Base-by-base conservation (phyloP, 2,113 vertebrate species). In the Carollia perspicillata region DNA sequence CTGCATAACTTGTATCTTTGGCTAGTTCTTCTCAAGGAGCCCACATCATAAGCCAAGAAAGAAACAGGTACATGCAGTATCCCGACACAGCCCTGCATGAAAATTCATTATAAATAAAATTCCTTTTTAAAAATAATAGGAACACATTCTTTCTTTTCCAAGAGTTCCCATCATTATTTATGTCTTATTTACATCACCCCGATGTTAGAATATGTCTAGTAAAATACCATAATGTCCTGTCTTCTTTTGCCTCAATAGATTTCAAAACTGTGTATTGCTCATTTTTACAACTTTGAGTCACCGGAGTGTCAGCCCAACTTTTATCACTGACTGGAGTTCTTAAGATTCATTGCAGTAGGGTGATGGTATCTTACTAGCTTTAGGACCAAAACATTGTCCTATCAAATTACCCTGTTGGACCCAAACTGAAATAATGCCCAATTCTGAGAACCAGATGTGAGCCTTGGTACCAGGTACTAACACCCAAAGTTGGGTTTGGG, bases 91-190 rank as follows among this genome's bases (percentile, higher is more conserved):
- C 22, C 40, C 26, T 37, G 88, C 18, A 68, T 18, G 16, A 66
- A 84, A 89, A 60, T 55, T 85, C 8, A 80, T 40, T 63, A 55
- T 40, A 66, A 42, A 58, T 51, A 53, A 68, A 74, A 89, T 83
- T 90, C 17, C 90, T 85, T 66, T 65, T 33, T n/a, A 74, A 80
- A 80, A 90, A n/a, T 33, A 86, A 93, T n/a, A 60, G 80, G 63
- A 72, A 17, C 22, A 81, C 17, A 75, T 44, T 42, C 74, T 85
- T 63, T 72, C 51, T 79, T 85, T 81, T 68, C 26, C 68, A 75
- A 60, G 35, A 40, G 4, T 26, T 81, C 91, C 69, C 37, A 75
- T 66, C 23, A 42, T 71, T 86, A 78, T 72, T 80, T 58, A 94
- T 86, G 75, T 84, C 20, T 72, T 72, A 72, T 72, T 88, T 92